Evolutionary conservation across 2,888 invertebrate genomes (phyloP).

Genomic region (Lithophane semibrunnea): DNA sequence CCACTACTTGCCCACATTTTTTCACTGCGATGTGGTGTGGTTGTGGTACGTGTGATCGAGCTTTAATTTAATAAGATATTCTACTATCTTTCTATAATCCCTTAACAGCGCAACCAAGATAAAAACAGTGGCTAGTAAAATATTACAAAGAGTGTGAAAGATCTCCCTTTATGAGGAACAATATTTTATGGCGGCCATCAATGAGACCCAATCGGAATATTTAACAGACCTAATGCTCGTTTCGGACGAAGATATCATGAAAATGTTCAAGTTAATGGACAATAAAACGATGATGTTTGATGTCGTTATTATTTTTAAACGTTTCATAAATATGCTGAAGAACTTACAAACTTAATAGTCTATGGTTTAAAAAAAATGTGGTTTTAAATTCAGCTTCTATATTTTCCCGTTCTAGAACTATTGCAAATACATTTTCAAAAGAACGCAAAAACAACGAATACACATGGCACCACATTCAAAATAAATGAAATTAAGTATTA

Average conservation of each 20-base stretch:
- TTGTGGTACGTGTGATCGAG: too few relatives aligned
- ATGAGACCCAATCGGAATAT: constrained; percentile 67
- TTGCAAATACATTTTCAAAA: neutral
- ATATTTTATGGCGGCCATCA: constrained; percentile 68
- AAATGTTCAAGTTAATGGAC: constrained; percentile 47
- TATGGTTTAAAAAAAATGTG: neutral
- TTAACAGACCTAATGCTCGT: constrained; percentile 56
- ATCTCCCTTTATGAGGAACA: constrained; percentile 67
- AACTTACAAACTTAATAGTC: neutral
- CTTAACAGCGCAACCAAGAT: constrained; percentile 38
- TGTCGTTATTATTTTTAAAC: constrained; percentile 38
- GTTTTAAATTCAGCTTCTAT: neutral
- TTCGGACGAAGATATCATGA: constrained; percentile 43
- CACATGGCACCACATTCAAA: constrained; percentile 9
- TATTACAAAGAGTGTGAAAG: constrained; percentile 67
- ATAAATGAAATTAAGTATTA: constrained; percentile 6
- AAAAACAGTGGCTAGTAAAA: constrained; percentile 64
- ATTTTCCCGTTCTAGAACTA: neutral
- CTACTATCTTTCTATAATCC: constrained; percentile 25
- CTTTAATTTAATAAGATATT: constrained; percentile 23
- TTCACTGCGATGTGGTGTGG: too few relatives aligned
- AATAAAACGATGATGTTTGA: constrained; percentile 49
- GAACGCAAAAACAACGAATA: neutral
- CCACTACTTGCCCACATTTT: too few relatives aligned
- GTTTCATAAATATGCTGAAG: constrained; percentile 22